Evolutionary conservation across 2,113 vertebrate genomes (phyloP).

Genomic region (Vulpes vulpes): DNA sequence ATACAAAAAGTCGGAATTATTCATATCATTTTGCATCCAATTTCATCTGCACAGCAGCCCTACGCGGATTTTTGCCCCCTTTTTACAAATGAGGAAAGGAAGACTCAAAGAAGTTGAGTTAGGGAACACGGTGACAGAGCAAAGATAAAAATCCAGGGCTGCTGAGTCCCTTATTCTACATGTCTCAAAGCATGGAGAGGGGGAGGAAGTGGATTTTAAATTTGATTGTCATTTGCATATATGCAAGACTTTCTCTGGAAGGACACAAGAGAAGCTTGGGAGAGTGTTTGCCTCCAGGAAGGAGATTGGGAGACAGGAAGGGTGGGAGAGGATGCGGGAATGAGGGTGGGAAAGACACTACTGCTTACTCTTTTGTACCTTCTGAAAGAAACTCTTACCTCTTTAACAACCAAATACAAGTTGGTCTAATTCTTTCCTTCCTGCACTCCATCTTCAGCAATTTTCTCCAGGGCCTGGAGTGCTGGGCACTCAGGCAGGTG

Average conservation of each 20-base stretch:
- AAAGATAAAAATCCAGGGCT: neutral
- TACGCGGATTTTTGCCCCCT: neutral
- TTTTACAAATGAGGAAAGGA: slow-evolving; percentile 50
- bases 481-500: slow-evolving; percentile 27
- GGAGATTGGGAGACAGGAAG: neutral
- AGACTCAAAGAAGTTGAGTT: neutral
- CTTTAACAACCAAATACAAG: slow-evolving; percentile 56
- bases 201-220: slow-evolving; percentile 51
- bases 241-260: neutral
- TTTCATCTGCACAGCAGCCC: neutral
- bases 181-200: neutral
- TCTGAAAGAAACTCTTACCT: slow-evolving; percentile 35
- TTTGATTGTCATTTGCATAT: slow-evolving; percentile 70
- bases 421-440: slow-evolving; percentile 24
- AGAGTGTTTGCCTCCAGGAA: neutral
- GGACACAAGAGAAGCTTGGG: slow-evolving; percentile 35
- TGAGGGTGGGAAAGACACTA: neutral
- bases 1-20: neutral
- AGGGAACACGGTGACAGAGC: neutral
- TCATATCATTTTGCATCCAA: neutral
- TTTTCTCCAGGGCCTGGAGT: neutral
- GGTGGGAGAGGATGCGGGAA: neutral
- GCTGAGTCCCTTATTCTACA: neutral
- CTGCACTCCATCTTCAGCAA: neutral
- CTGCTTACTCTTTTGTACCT: neutral